These are phyloP conservation scores for Rhadinocentrus ornatus DNA, from an alignment of 2,797 vertebrate genomes.

Conservation along the genomic window DNA sequence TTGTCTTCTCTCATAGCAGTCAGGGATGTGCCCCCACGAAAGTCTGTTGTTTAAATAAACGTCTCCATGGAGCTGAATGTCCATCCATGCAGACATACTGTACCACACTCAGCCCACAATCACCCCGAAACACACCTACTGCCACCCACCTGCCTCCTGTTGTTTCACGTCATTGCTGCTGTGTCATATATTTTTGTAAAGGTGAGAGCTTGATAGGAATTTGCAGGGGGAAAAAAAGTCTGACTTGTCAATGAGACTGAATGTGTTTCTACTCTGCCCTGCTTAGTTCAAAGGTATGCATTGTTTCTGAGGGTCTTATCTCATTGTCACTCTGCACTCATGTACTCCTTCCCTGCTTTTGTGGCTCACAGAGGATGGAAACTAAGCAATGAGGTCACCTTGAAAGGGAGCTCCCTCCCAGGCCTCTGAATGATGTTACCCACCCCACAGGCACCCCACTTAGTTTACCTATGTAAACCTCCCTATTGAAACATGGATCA, in stretches of 20 bases:
- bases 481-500: conserved; percentile 52
- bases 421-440: conserved; percentile 68
- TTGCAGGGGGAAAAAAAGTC: conserved; percentile 25
- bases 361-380: conserved; percentile 74
- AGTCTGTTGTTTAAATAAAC: conserved; percentile 28
- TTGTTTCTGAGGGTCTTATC: conserved; percentile 74
- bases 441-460: conserved; percentile 44
- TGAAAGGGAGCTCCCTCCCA: conserved; percentile 80
- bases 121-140: conserved; percentile 69
- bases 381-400: conserved; percentile 85
- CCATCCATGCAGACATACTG: conserved; percentile 67
- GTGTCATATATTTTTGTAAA: conserved; percentile 67
- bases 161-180: conserved; percentile 75
- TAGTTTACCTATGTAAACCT: conserved; percentile 69
- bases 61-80: conserved; percentile 41
- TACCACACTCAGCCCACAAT: conserved; percentile 67
- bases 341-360: conserved; percentile 58
- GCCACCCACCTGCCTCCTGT: conserved; percentile 78
- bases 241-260: conserved; percentile 51
- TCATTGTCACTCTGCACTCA: conserved; percentile 70
- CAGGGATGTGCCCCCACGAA: conserved; percentile 29
- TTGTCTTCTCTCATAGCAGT: conserved; percentile 49
- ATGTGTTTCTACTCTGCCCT: conserved; percentile 36
- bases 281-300: conserved; percentile 70
- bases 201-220: conserved; percentile 56